Conservation (phyloP, 2,113 vertebrate genomes). For the Oreochromis spilurus region DNA sequence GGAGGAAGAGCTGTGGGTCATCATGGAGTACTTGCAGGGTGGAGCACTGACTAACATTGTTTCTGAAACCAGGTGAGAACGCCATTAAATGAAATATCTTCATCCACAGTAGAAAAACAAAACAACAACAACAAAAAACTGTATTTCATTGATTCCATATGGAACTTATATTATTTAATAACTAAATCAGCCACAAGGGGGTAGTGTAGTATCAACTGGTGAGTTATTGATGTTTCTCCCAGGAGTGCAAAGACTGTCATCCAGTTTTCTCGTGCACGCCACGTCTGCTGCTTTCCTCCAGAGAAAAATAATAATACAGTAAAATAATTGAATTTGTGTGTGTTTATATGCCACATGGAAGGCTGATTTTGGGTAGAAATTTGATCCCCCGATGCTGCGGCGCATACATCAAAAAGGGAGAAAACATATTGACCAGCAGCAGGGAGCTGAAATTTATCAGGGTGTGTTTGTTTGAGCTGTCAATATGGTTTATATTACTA, state of each 20-base stretch:
- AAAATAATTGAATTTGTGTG: constrained; percentile 5
- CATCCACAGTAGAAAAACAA: neutral
- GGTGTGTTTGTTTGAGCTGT: neutral
- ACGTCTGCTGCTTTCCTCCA: neutral
- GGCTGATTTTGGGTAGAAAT: neutral
- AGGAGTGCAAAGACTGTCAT: neutral
- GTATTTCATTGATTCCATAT: neutral
- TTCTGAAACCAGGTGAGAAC: constrained; percentile 90
- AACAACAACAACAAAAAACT: neutral
- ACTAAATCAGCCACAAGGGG: constrained; percentile 60
- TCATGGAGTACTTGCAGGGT: constrained; percentile 98
- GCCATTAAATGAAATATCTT: neutral
- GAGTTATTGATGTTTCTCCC: neutral
- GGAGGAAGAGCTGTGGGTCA: constrained; percentile 97
- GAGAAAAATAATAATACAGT: neutral
- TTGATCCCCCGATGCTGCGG: neutral
- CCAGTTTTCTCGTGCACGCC: neutral
- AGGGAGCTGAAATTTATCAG: neutral
- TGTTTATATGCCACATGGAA: neutral
- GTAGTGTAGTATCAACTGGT: constrained; percentile 52
- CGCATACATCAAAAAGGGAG: neutral
- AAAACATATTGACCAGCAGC: neutral
- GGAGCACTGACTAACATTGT: constrained; percentile 97
- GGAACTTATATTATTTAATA: constrained; percentile 12
- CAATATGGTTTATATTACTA: constrained; percentile 13